Conservation (phyloP, 2,888 invertebrate species). For the Amphipyra tragopoginis region DNA sequence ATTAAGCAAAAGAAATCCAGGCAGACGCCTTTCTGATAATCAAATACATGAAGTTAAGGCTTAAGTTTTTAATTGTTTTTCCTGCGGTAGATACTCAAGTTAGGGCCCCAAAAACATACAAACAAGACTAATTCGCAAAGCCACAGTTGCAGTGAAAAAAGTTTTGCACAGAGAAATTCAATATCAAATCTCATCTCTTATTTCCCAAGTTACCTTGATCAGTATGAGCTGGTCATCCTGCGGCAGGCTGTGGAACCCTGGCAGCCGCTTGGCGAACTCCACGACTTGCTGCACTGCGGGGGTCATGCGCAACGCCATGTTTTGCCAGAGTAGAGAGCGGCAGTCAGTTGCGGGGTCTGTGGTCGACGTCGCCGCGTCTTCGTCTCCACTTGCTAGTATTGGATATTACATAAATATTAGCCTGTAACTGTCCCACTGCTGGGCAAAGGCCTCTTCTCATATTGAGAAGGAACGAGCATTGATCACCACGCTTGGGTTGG, state of each 20-base stretch:
- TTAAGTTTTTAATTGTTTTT: too few species aligned
- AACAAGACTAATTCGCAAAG: slow-evolving; percentile 8
- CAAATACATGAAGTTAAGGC: background rate
- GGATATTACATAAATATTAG: too few species aligned
- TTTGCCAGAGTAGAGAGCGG: slow-evolving; percentile 96
- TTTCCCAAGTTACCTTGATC: slow-evolving; percentile 91
- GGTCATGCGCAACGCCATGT: slow-evolving; percentile 95
- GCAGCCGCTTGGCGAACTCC: slow-evolving; percentile 98
- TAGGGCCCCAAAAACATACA: background rate
- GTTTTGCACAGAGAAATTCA: background rate
- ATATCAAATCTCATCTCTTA: background rate
- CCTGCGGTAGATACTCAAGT: background rate
- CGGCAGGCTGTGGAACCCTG: slow-evolving; percentile 96
- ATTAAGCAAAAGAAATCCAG: too few species aligned
- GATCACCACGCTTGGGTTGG: too few species aligned
- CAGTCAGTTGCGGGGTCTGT: slow-evolving; percentile 91
- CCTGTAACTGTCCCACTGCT: too few species aligned
- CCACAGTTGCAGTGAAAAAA: background rate
- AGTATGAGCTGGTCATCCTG: slow-evolving; percentile 99
- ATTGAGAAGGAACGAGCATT: too few species aligned
- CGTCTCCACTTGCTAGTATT: slow-evolving; percentile 81
- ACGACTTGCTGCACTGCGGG: slow-evolving; percentile 98
- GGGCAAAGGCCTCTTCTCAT: too few species aligned
- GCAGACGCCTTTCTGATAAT: background rate
- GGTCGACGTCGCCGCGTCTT: slow-evolving; percentile 79